Evolutionary conservation across 2,797 vertebrate species (phyloP).

Genomic region (Pristis pectinata): DNA sequence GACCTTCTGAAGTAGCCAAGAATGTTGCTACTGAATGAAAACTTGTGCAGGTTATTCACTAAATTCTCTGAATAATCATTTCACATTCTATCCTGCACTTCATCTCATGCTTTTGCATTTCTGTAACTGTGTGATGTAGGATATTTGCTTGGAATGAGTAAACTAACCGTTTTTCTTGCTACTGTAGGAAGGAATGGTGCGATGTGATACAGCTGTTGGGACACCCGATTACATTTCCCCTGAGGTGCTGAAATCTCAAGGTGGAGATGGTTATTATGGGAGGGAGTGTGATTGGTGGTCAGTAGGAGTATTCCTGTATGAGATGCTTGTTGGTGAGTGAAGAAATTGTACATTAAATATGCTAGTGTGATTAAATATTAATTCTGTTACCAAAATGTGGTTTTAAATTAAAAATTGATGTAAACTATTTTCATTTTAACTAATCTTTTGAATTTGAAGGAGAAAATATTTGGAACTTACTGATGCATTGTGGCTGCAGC

Average conservation of each 20-base stretch:
- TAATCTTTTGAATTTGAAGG: background rate
- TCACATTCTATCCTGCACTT: background rate
- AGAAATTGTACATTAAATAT: slow-evolving; percentile 26
- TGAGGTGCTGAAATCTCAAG: slow-evolving; percentile 96
- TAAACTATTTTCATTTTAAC: background rate
- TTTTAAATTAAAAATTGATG: background rate
- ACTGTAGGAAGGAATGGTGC: slow-evolving; percentile 94
- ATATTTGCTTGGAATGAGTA: background rate
- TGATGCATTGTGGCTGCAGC: background rate
- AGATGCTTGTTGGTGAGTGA: slow-evolving; percentile 97
- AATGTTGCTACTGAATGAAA: background rate
- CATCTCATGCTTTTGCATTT: background rate
- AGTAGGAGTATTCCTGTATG: slow-evolving; percentile 93
- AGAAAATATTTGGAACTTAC: background rate
- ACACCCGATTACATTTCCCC: slow-evolving; percentile 98
- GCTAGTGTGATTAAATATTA: background rate
- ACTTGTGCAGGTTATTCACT: background rate
- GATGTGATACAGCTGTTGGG: slow-evolving; percentile 96
- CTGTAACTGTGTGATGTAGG: background rate
- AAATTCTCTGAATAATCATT: background rate
- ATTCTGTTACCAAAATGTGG: background rate
- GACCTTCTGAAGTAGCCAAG: background rate
- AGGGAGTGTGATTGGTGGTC: slow-evolving; percentile 99
- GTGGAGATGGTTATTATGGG: slow-evolving; percentile 94
- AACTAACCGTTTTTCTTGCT: background rate